Percentiles rank a stretch among this genome's conserved stretches.
phyloP scores from a whole-genome alignment of 1,140 invertebrate genomes.

The Triops cancriformis region DNA sequence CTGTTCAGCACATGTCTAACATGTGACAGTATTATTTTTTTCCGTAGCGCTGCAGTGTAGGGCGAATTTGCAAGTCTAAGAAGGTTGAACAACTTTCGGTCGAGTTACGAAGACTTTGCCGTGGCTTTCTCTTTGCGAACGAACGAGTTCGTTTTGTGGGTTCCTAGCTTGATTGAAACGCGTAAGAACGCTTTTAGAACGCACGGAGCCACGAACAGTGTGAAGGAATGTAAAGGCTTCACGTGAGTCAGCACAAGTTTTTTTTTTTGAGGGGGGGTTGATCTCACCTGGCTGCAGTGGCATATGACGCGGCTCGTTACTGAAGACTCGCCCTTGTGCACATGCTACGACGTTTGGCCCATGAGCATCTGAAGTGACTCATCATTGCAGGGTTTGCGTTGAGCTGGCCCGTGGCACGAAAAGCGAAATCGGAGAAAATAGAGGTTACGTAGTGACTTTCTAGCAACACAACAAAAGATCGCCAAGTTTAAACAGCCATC shows the following conservation, averaged over 20 bases:
- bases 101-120: background rate
- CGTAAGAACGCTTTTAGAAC: background rate
- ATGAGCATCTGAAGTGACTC: background rate
- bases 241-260: background rate
- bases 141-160: background rate
- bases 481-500: too few relatives aligned
- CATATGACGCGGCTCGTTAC: background rate
- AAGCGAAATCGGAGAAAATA: background rate
- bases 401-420: background rate
- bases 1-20: background rate
- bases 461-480: too few relatives aligned
- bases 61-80: constrained; percentile 1
- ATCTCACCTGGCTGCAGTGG: background rate
- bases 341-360: background rate
- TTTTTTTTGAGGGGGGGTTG: background rate
- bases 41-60: background rate
- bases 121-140: too few relatives aligned
- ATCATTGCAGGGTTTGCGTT: background rate
- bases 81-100: background rate
- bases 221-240: background rate
- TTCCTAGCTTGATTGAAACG: background rate
- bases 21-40: background rate
- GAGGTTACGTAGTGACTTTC: background rate
- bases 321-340: background rate
- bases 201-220: background rate